phyloP scores from a whole-genome alignment of 2,888 invertebrate genomes.

The Ecdyonurus torrentis region DNA sequence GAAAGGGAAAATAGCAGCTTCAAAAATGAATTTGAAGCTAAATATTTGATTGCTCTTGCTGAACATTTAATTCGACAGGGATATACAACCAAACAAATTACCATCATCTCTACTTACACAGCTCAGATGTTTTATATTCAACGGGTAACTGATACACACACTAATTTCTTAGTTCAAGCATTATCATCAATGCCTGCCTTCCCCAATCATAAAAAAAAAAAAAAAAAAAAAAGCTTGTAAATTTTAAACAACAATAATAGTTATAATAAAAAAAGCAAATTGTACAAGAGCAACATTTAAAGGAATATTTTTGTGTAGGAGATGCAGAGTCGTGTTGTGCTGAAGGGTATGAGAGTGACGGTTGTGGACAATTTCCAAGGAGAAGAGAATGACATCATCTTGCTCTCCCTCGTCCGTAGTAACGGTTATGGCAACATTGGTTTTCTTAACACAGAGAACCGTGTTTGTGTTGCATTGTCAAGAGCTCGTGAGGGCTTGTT shows the following conservation, averaged over 20 bases:
- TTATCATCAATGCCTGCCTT: no score
- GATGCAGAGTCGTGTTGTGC: conserved; percentile 18
- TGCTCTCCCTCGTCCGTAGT: conserved; percentile 62
- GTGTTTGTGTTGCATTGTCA: conserved; percentile 62
- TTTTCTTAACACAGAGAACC: conserved; percentile 48
- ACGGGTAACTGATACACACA: no score
- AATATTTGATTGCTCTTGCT: conserved; percentile 41
- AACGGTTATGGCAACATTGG: conserved; percentile 49
- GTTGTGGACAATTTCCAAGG: conserved; percentile 71
- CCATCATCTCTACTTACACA: conserved; percentile 53
- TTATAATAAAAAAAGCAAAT: no score
- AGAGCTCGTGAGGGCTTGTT: conserved; percentile 53
- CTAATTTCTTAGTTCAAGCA: no score
- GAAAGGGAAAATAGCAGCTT: conserved; percentile 36
- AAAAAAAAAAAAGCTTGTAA: no score
- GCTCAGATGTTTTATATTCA: conserved; percentile 51
- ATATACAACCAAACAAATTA: conserved; percentile 43
- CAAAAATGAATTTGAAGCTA: conserved; percentile 44
- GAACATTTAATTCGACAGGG: conserved; percentile 42
- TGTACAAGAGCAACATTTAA: background rate
- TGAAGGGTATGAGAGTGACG: conserved; percentile 38
- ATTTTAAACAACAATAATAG: no score
- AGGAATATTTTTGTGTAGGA: conserved; percentile 16
- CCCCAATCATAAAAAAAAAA: no score
- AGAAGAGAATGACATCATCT: conserved; percentile 59